Evolutionary conservation across 2,797 vertebrate genomes (phyloP).

Genomic region (Fistularia commersonii): DNA sequence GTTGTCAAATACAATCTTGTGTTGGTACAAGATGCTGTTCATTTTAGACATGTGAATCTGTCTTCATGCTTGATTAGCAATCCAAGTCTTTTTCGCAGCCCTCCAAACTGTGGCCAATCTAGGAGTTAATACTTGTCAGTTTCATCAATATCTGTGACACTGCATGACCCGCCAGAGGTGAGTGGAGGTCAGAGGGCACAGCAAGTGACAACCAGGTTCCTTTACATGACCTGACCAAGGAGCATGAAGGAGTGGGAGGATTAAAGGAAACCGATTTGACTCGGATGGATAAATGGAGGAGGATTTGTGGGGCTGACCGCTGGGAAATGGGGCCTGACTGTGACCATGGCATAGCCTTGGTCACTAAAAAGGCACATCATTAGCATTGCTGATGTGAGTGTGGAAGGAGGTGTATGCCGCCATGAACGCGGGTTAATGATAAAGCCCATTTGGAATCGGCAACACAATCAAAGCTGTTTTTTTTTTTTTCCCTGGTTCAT

Average conservation of each 20-base stretch:
- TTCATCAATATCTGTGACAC: conserved; percentile 37
- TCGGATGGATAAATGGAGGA: conserved; percentile 31
- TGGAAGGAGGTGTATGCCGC: too few relatives aligned
- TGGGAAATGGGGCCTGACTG: conserved; percentile 53
- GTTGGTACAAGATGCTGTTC: too few relatives aligned
- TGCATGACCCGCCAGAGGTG: conserved; percentile 21
- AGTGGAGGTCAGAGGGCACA: conserved; percentile 31
- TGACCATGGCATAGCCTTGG: conserved; percentile 44
- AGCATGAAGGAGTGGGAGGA: conserved; percentile 36
- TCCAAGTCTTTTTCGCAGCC: conserved; percentile 26
- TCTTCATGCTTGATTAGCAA: too few relatives aligned
- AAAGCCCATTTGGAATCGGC: too few relatives aligned
- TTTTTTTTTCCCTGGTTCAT: too few relatives aligned
- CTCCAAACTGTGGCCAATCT: conserved; percentile 25
- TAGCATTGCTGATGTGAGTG: too few relatives aligned
- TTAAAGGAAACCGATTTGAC: conserved; percentile 46
- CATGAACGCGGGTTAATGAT: too few relatives aligned
- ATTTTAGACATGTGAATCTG: too few relatives aligned
- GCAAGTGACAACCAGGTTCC: conserved; percentile 37
- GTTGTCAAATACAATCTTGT: too few relatives aligned
- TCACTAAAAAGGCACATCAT: too few relatives aligned
- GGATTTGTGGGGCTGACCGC: conserved; percentile 52
- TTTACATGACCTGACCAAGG: conserved; percentile 14
- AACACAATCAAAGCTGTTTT: too few relatives aligned
- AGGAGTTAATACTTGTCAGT: conserved; percentile 32